These are phyloP conservation scores for Calliopum simillimum DNA, from an alignment of 2,888 invertebrate genomes.

Conservation along the genomic window DNA sequence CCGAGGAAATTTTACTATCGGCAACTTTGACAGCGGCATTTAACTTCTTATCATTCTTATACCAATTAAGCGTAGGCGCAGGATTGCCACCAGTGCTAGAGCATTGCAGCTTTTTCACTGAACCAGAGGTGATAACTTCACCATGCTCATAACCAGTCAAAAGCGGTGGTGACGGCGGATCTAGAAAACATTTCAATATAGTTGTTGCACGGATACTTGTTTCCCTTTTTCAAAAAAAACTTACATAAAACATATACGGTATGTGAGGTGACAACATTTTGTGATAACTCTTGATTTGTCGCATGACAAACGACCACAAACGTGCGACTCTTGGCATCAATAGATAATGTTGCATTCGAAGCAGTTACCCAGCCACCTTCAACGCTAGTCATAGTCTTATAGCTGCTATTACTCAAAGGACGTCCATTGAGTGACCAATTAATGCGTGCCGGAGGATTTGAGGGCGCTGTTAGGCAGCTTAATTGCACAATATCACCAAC, in stretches of 20 bases:
- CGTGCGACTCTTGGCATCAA: conserved; percentile 59
- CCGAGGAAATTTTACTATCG: conserved; percentile 59
- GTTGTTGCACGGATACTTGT: not conserved
- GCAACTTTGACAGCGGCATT: conserved; percentile 57
- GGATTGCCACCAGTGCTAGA: conserved; percentile 63
- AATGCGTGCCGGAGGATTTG: conserved; percentile 62
- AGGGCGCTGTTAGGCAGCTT: conserved; percentile 60
- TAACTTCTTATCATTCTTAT: conserved; percentile 62
- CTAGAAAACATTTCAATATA: conserved; percentile 43
- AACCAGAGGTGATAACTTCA: conserved; percentile 61
- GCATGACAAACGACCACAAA: conserved; percentile 62
- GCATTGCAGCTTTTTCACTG: conserved; percentile 60
- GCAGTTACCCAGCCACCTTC: conserved; percentile 62
- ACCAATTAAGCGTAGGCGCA: conserved; percentile 58
- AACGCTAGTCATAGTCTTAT: conserved; percentile 51
- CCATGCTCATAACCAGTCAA: conserved; percentile 62
- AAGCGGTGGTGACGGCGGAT: conserved; percentile 60
- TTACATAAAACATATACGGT: conserved; percentile 64
- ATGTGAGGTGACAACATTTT: conserved; percentile 63
- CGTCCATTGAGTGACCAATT: conserved; percentile 63
- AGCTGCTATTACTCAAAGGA: conserved; percentile 54
- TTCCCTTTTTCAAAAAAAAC: conserved; percentile 42
- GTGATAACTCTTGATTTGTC: conserved; percentile 60
- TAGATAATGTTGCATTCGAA: conserved; percentile 59
- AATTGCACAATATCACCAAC: conserved; percentile 58